A percentile compares a stretch with the other conserved stretches of the same genome.
Evolutionary conservation across 2,888 invertebrate genomes (phyloP).

Genomic region (Leistus spinibarbis): DNA sequence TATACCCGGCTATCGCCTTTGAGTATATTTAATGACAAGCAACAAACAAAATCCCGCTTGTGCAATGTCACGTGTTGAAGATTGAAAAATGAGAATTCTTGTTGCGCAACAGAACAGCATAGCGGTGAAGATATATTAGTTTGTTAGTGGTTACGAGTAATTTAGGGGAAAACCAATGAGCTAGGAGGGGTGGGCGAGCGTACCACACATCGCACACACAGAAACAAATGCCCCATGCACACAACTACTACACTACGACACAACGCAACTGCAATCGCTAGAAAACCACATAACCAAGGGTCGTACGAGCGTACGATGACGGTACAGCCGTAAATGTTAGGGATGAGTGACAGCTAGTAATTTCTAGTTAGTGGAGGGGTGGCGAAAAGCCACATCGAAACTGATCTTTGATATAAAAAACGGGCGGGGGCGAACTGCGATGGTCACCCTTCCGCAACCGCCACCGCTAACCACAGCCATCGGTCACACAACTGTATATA

Average conservation of each 20-base stretch:
- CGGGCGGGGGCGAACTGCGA: neutral
- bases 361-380: constrained; percentile 26
- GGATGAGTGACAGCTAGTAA: constrained; percentile 35
- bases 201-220: neutral
- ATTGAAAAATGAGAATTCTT: neutral
- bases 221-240: neutral
- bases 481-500: neutral
- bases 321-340: constrained; percentile 32
- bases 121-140: constrained; percentile 43
- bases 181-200: constrained; percentile 7
- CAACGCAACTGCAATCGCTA: neutral
- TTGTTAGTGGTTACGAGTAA: constrained; percentile 47
- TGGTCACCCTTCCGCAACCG: constrained; percentile 15
- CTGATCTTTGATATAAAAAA: constrained; percentile 32
- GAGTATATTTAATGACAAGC: no score
- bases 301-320: no score
- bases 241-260: neutral
- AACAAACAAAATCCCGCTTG: neutral
- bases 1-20: no score
- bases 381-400: constrained; percentile 18
- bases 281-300: constrained; percentile 27
- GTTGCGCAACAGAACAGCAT: neutral
- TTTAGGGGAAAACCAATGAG: constrained; percentile 43
- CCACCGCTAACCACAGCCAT: neutral
- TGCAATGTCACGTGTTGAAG: neutral